Evolutionary conservation across 2,888 invertebrate species (phyloP), one percentile per base, ranked within the genome.

Genomic region (Loripinus fragilis): DNA sequence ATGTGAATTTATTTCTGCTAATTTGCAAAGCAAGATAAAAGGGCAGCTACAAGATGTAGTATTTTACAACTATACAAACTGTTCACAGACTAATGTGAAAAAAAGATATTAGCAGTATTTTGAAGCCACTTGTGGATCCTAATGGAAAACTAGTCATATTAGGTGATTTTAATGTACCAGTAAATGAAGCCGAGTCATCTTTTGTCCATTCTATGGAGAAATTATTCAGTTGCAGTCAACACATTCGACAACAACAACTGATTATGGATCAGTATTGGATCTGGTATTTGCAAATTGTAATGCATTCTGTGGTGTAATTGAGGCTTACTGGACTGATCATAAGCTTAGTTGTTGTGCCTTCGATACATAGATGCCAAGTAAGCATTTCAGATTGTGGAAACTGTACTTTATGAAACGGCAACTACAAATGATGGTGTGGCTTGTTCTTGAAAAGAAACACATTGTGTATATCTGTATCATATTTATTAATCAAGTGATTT

Each of bases 251-350:
- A 28, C 55, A 23, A n/a, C 38, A 8, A 8, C 7, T 38, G 38
- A 38, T 12, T 38, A 5, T 38, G 38, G 55, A 3, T 55, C 28
- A n/a, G 15, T 23, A n/a, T 25, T 55, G 25, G 55, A 55, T 55
- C 25, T 55, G 28, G 3, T 55, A 23, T 55, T 55, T 55, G 28
- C 55, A 25, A 55, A 55, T 25, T 55, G 55, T 25, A 1, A 2
- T 8, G 55, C 25, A 28, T 55, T 55, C 28, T 55, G 55, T 25
- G 55, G 25, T 28, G 55, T 55, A 7, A 55, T 55, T 7, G 55
- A 55, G 25, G 55, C 55, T 8, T 55, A 55, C 25, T 55, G 55
- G 55, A 55, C 55, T 55, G 55, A 55, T 55, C 55, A 55, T 15
- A 55, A 55, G 23, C 55, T 55, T 55, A 25, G 23, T 23, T 55